Percentiles rank a stretch among this genome's conserved stretches.
Evolutionary conservation across 2,113 vertebrate genomes (phyloP).

Genomic region (Cricetomys ansorgei): DNA sequence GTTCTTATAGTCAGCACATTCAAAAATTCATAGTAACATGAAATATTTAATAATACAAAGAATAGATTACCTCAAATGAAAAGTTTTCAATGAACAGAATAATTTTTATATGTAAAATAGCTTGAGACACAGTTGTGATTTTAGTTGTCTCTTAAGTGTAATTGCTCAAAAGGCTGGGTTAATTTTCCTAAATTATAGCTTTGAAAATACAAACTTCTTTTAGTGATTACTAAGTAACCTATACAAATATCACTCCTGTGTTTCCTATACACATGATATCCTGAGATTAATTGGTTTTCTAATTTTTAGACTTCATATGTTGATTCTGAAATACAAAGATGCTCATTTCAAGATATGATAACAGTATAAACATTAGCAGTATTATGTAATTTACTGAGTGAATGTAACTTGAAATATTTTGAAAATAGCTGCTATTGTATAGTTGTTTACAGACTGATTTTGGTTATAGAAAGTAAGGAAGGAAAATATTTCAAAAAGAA

Average conservation of each 20-base stretch:
- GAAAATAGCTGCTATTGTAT: not conserved
- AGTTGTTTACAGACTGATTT: not conserved
- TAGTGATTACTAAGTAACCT: constrained; percentile 6
- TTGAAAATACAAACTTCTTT: constrained; percentile 51
- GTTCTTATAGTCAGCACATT: not conserved
- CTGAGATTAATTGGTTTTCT: not conserved
- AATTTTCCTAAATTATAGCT: constrained; percentile 47
- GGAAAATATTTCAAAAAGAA: not conserved
- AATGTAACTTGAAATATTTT: not conserved
- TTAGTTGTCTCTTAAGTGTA: not conserved
- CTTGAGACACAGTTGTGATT: not conserved
- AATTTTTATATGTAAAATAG: not conserved
- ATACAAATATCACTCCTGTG: not conserved
- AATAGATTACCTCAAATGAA: not conserved
- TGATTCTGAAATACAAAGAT: not conserved
- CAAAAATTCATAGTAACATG: not conserved
- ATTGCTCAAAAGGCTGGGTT: not conserved
- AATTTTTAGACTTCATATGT: not conserved
- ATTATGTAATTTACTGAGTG: not conserved
- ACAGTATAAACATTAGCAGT: not conserved
- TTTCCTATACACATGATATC: not conserved
- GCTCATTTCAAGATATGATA: not conserved
- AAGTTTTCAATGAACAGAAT: not conserved
- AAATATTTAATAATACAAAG: not conserved
- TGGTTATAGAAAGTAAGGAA: not conserved